Base-by-base conservation (phyloP, 2,888 invertebrate genomes). In the Parelbella ahira region DNA sequence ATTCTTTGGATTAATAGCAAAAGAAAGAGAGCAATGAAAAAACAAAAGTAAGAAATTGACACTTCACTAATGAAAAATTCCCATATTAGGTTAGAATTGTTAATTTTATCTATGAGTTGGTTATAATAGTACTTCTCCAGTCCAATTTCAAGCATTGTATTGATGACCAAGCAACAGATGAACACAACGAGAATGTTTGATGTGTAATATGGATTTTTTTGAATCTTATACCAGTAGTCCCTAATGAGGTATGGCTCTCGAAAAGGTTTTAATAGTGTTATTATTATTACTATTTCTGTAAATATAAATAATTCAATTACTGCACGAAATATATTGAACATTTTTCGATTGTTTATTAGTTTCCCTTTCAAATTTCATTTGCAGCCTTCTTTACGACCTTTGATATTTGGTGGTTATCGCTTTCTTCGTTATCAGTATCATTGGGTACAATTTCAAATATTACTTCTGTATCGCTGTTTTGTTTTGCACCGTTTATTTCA, bases 231-330 rank as follows among this genome's bases (percentile, higher is more conserved):
- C 70, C 73, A 80, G 13, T 55, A 38, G 44, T 79, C 61, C 58
- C 80, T 64, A 21, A 76, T 58, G 8, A 41, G 46, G 20, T 56
- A 64, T 0, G 81, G 75, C 39, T 81, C 66, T 44, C 48, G 55
- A 1, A 75, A 20, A 0, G 82, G 81, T 43, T 72, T 81, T 13
- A 83, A 51, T 4, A 83, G 56, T 1, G 58, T 60, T 5, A 76
- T 36, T 7, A 78, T 48, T n/a, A 63, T 28, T 1, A 68, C 15
- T 3, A 70, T 2, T 59, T 83, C 73, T 0, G 47, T 1, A 25
- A 70, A 68, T 1, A 80, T 49, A 1, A 66, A 23, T 0, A 38
- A 15, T n/a, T 60, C 63, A 2, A 63, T 45, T 8, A 66, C 7
- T 4, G 54, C 46, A 34, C 67, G 69, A 37, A 68, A 76, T 23